Evolutionary conservation across 2,888 invertebrate genomes (phyloP).

Genomic region (Hirtodrosophila duncani): DNA sequence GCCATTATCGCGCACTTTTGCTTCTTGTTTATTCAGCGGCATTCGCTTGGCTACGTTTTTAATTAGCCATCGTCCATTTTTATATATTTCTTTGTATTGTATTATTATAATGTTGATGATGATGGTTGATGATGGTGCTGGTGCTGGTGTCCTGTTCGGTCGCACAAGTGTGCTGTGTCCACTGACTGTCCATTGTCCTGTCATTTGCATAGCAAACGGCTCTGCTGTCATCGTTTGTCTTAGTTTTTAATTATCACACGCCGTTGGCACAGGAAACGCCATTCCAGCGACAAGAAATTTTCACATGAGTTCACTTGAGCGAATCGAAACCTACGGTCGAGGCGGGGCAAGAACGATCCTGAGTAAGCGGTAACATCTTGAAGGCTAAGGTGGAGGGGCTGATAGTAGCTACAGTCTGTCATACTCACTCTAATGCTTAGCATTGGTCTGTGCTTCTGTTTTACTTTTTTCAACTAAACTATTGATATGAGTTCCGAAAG

Average conservation of each 20-base stretch:
- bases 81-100: constrained; percentile 19
- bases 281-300: constrained; percentile 52
- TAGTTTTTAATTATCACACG: constrained; percentile 67
- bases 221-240: constrained; percentile 59
- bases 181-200: constrained; percentile 65
- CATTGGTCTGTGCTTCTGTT: background rate
- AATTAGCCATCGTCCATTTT: constrained; percentile 68
- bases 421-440: background rate
- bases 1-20: constrained; percentile 53
- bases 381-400: constrained; percentile 30
- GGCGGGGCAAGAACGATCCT: no score
- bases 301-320: constrained; percentile 75
- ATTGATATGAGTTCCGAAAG: no score
- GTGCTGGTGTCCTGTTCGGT: constrained; percentile 29
- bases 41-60: constrained; percentile 63
- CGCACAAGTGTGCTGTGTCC: no score
- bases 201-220: constrained; percentile 77
- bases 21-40: constrained; percentile 54
- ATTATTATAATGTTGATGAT: constrained; percentile 25
- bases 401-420: no score
- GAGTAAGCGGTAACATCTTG: no score
- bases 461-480: no score
- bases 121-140: constrained; percentile 53
- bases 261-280: constrained; percentile 43
- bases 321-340: constrained; percentile 32